These are phyloP conservation scores for Hipposideros larvatus DNA, from an alignment of 2,797 vertebrate species.

Conservation along the genomic window DNA sequence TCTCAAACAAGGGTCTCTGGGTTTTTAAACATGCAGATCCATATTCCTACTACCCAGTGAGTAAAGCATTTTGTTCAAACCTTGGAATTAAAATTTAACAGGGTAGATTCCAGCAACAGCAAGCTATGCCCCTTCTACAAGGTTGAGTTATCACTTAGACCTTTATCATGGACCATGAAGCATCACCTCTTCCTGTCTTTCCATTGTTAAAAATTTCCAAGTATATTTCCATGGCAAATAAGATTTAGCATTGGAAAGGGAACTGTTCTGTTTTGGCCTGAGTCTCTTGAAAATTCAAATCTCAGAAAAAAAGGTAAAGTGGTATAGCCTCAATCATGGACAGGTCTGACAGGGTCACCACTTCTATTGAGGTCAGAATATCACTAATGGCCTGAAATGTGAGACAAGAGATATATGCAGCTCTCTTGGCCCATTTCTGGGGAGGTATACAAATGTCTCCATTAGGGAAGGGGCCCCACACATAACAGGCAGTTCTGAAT, in stretches of 20 bases:
- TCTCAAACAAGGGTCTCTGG: not conserved
- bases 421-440: not conserved
- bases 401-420: not conserved
- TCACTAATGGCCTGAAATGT: slow-evolving; percentile 4
- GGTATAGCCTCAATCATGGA: not conserved
- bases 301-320: not conserved
- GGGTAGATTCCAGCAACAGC: slow-evolving; percentile 54
- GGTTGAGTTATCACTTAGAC: slow-evolving; percentile 36
- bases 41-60: not conserved
- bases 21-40: not conserved
- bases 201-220: slow-evolving; percentile 68
- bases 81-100: slow-evolving; percentile 55
- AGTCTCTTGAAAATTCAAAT: slow-evolving; percentile 24
- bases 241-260: not conserved
- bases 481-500: not conserved
- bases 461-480: not conserved
- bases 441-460: not conserved
- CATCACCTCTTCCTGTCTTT: slow-evolving; percentile 38
- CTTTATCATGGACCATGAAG: not conserved
- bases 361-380: not conserved
- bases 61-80: slow-evolving; percentile 29
- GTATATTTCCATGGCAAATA: slow-evolving; percentile 68
- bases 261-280: slow-evolving; percentile 10
- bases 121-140: not conserved
- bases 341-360: not conserved